Base-by-base conservation (phyloP, 2,797 vertebrate genomes). In the Glossophaga mutica region DNA sequence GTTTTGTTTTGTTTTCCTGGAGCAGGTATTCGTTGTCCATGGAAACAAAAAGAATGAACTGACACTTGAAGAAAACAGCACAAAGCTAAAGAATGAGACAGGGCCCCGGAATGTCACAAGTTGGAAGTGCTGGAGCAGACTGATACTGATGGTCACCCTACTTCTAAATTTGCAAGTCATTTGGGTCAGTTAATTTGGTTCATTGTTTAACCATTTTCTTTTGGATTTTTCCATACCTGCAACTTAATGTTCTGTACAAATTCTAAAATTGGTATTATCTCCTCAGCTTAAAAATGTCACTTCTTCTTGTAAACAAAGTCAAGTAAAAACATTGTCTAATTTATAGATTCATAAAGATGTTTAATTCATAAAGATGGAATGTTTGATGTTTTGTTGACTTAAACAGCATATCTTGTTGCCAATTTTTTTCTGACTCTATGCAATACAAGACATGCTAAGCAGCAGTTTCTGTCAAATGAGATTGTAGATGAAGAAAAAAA, bases 331-430 rank as follows among this genome's bases (percentile, higher is more conserved):
- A 65, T 32, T 11, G 1, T 50, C n/a, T 50, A 73, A 83, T 79
- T 87, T 84, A 50, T 52, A 68, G 2, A 48, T 16, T 11, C 26
- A 52, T 39, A 39, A 39, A 32, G 29, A 42, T 34, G 74, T 74
- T 97, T 93, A 74, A 93, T 46, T 94, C 85, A 52, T 89, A 71
- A 92, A 84, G 37, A 77, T 42, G 21, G 37, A 8, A 62, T 81
- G 34, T 85, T 92, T 87, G 48, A 44, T 92, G 8, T 82, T 92
- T 94, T 78, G 82, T 50, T 94, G 59, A 77, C 14, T 92, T 94
- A 84, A 87, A 44, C 22, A 52, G 4, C 57, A 0, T 65, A 86
- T 67, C 39, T 89, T 74, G 32, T 65, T 62, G 85, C 32, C 50
- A 59, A 71, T 93, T 92, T 81, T 94, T 4, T 77, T 89, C 67